Percentiles rank a stretch among this genome's conserved stretches.
Conservation (phyloP, 2,888 invertebrate species). For the Macrophya annulata region DNA sequence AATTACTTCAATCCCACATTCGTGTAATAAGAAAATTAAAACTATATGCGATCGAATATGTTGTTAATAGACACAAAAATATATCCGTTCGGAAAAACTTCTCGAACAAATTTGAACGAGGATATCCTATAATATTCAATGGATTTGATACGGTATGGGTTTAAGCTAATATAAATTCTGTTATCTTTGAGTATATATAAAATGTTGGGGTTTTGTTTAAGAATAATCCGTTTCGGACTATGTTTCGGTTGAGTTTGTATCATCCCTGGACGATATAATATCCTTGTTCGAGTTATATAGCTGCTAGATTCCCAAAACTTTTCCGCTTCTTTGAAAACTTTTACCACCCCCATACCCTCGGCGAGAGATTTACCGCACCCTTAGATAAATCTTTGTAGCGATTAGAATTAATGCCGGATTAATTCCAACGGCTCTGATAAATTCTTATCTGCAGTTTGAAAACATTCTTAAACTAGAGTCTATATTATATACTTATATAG, state of each 20-base stretch:
- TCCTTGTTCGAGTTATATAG: not conserved
- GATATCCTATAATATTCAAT: too few relatives aligned
- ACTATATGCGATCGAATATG: too few relatives aligned
- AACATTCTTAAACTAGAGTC: not conserved
- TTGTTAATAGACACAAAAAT: too few relatives aligned
- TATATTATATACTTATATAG: not conserved
- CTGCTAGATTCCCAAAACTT: not conserved
- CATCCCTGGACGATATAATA: not conserved
- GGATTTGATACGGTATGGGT: too few relatives aligned
- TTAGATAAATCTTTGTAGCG: conserved; percentile 67
- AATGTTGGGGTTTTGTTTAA: not conserved
- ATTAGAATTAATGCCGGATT: conserved; percentile 71
- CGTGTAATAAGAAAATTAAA: too few relatives aligned
- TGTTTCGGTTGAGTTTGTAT: conserved; percentile 1
- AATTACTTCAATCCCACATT: too few relatives aligned
- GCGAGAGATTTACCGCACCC: conserved; percentile 38
- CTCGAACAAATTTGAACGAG: too few relatives aligned
- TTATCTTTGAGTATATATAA: not conserved
- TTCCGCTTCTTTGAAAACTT: conserved; percentile 44
- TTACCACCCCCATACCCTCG: too few relatives aligned
- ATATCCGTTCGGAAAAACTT: too few relatives aligned
- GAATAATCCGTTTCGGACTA: not conserved
- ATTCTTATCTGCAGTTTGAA: conserved; percentile 56
- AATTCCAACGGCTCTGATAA: conserved; percentile 70
- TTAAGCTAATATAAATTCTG: not conserved